Conservation (phyloP, 2,888 invertebrate genomes). For the Tubulanus polymorphus region DNA sequence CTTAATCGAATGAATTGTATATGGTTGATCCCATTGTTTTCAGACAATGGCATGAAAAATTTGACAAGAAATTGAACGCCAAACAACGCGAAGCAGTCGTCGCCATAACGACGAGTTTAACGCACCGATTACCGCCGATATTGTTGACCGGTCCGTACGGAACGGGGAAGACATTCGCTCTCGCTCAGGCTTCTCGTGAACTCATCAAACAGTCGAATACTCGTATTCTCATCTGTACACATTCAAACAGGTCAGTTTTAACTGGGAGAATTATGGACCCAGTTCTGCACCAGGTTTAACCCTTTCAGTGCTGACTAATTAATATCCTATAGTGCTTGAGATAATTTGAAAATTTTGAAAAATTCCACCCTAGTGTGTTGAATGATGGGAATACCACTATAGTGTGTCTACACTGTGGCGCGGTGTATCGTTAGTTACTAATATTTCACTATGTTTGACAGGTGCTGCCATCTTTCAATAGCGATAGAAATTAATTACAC, state of each 20-base stretch:
- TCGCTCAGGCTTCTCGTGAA: slow-evolving; percentile 69
- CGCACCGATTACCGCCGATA: slow-evolving; percentile 37
- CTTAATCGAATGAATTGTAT: neutral
- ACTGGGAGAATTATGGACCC: neutral
- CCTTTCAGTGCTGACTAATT: too few species aligned
- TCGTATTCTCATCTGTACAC: slow-evolving; percentile 76
- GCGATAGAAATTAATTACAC: too few species aligned
- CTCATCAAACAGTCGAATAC: slow-evolving; percentile 64
- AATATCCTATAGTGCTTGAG: too few species aligned
- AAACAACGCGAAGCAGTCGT: slow-evolving; percentile 76
- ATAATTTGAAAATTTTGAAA: too few species aligned
- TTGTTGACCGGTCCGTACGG: slow-evolving; percentile 66
- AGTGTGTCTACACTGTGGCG: too few species aligned
- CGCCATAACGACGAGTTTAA: slow-evolving; percentile 64
- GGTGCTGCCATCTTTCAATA: too few species aligned
- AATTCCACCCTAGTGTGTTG: neutral
- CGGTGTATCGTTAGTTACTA: too few species aligned
- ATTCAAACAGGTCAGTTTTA: slow-evolving; percentile 66
- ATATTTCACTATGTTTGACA: too few species aligned
- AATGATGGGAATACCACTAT: too few species aligned
- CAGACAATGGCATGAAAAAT: slow-evolving; percentile 63
- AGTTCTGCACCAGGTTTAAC: too few species aligned
- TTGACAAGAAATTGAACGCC: slow-evolving; percentile 66
- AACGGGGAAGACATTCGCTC: slow-evolving; percentile 81
- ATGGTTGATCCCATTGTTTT: too few species aligned